Percentiles rank a stretch among this genome's conserved stretches.
Conservation (phyloP, 2,888 invertebrate genomes). For the Epiblema foenella region DNA sequence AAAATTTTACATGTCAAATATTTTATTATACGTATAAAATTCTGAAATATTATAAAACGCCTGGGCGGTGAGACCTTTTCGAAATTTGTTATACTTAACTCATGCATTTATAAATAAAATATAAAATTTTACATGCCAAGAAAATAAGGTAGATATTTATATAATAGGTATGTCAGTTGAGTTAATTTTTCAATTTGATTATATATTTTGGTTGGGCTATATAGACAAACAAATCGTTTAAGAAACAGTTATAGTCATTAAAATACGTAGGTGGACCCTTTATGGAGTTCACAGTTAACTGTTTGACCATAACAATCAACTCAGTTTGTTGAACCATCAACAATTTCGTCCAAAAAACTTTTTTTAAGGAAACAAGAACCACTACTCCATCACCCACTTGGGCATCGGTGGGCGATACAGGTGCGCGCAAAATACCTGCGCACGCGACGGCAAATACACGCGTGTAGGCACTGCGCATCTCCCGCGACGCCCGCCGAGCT, state of each 20-base stretch:
- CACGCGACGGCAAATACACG: constrained; percentile 70
- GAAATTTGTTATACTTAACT: no score
- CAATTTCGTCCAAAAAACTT: constrained; percentile 2
- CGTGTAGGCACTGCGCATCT: constrained; percentile 56
- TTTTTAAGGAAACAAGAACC: constrained; percentile 50
- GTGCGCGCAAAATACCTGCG: constrained; percentile 75
- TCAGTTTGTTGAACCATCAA: constrained; percentile 27
- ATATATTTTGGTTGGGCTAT: no score
- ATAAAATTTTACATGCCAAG: no score
- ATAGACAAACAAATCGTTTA: neutral
- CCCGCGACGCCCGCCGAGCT: constrained; percentile 48
- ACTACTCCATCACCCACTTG: constrained; percentile 65
- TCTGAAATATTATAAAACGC: no score
- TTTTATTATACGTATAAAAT: no score
- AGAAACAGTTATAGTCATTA: neutral
- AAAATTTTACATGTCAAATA: no score
- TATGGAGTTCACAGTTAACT: constrained; percentile 15
- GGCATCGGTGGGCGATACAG: constrained; percentile 57
- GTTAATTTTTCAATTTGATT: no score
- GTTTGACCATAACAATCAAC: neutral
- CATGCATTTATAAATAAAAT: no score
- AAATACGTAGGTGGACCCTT: neutral
- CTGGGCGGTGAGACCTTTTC: no score
- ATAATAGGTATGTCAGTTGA: no score
- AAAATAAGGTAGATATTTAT: no score